Evolutionary conservation across 2,888 invertebrate genomes (phyloP), one percentile per base, ranked within the genome.

Genomic region (Drosophila heteroneura): DNA sequence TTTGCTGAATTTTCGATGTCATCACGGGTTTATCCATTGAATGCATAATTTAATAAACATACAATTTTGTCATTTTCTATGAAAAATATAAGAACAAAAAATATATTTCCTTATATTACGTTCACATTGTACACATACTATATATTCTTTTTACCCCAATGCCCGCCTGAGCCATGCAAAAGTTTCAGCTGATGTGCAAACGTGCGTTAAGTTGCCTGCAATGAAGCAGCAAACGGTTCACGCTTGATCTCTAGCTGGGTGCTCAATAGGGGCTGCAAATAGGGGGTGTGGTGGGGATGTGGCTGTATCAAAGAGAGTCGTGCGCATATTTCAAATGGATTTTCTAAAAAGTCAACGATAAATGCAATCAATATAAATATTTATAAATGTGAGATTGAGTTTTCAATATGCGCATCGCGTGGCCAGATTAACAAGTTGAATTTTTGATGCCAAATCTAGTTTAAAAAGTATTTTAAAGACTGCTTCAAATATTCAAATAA

Each of bases 181-280:
- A 64, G 57, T 37, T 77, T 68, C 49, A 68, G 52, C 66, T 60
- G 30, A 64, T 83, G 85, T 77, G 76, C 87, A 86, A 72, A 86
- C 89, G 89, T 86, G 89, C 86, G 81, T 84, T 66, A 81, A 85
- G 74, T 80, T 82, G 80, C 65, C 58, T 70, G 72, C 81, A 82
- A 74, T 79, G 81, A 76, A 86, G 81, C 85, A 79, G 68, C 70
- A 81, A 85, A 72, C 76, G 68, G 53, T 83, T 88, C 54, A 88
- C 71, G 82, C 75, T 82, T 71, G 71, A 83, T 56, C 74, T 71
- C 65, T 57, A 54, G 9, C 70, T 49, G 39, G 39, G 35, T 56
- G 30, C 44, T 49, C 19, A 28, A n/a, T 26, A 5, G 1, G 51
- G 32, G 14, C 7, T n/a, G 10, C 9, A 22, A 32, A 37, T 28